phyloP scores from a whole-genome alignment of 2,113 vertebrate species.

The Chionodraco myersi region DNA sequence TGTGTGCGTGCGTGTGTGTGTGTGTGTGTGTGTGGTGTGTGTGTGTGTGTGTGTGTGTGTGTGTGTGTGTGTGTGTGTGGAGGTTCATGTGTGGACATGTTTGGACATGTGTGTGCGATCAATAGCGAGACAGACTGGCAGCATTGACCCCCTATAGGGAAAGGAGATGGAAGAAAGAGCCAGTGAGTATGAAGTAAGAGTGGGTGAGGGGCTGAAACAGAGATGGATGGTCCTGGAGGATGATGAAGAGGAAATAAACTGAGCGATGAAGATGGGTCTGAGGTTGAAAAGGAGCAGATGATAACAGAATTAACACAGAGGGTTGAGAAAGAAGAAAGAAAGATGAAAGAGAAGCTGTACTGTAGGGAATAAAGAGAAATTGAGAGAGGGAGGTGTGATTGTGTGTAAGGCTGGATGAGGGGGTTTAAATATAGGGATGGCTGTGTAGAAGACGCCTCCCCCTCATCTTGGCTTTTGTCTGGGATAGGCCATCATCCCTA shows the following conservation, averaged over 20 bases:
- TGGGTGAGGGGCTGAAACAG: constrained; percentile 58
- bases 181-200: not conserved
- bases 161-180: constrained; percentile 30
- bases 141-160: constrained; percentile 53
- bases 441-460: constrained; percentile 9
- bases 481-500: constrained; percentile 7
- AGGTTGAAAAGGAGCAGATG: constrained; percentile 19
- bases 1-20: constrained; percentile 27
- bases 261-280: not conserved
- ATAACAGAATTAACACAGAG: constrained; percentile 23
- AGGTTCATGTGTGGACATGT: constrained; percentile 4
- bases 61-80: constrained; percentile 15
- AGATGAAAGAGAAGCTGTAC: constrained; percentile 43
- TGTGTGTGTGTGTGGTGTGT: constrained; percentile 24
- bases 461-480: constrained; percentile 37
- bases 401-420: not conserved
- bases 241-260: not conserved
- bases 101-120: constrained; percentile 26
- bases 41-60: constrained; percentile 27
- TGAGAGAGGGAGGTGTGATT: not conserved
- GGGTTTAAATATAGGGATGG: not conserved
- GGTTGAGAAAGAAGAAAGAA: constrained; percentile 17
- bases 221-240: constrained; percentile 12
- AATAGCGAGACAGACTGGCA: constrained; percentile 58
- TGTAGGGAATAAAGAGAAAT: constrained; percentile 9